Evolutionary conservation across 2,888 invertebrate genomes (phyloP), one percentile per base, ranked within the genome.

Genomic region (Physocephala rufipes): DNA sequence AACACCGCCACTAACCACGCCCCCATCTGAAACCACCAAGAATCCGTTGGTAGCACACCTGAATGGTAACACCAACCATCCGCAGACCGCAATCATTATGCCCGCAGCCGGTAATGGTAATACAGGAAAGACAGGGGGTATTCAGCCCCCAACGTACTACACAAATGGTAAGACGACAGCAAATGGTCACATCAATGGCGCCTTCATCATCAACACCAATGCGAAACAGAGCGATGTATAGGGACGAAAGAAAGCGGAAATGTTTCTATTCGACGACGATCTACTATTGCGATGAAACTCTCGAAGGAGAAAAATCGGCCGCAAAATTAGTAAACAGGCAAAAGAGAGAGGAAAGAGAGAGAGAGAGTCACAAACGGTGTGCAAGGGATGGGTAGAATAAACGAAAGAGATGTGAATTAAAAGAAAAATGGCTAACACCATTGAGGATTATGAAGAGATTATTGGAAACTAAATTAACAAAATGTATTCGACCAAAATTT

Each of bases 171-270:
- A 75, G 69, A 51, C 74, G 70, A 74, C 77, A 51, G 76, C 81
- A 49, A 85, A 84, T 75, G 86, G 86, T 28, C 86, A 86, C 75
- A 83, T 86, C 72, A 86, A 86, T 76, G 85, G 85, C 70, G 86
- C 86, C 77, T 86, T 85, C 74, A 85, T 86, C 73, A 86, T 86
- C 73, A 86, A 86, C 68, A 84, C 86, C 74, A 86, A 86, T 77
- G 86, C 86, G 74, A 86, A 86, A 72, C 86, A 86, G 76, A 86
- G 87, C 76, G 86, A 86, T 75, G 86, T 86, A 84, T 86, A 86
- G 85, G 81, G 82, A 58, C 80, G 80, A 80, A 79, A 79, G 78
- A 81, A 82, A 74, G 78, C 79, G 79, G 83, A 82, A 73, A 74
- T 79, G 72, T 80, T 80, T 74, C 81, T 81, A 73, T 80, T 80